Percentiles rank a stretch among this genome's conserved stretches.
phyloP scores from a whole-genome alignment of 2,797 vertebrate genomes.

The Bradypodion ventrale region DNA sequence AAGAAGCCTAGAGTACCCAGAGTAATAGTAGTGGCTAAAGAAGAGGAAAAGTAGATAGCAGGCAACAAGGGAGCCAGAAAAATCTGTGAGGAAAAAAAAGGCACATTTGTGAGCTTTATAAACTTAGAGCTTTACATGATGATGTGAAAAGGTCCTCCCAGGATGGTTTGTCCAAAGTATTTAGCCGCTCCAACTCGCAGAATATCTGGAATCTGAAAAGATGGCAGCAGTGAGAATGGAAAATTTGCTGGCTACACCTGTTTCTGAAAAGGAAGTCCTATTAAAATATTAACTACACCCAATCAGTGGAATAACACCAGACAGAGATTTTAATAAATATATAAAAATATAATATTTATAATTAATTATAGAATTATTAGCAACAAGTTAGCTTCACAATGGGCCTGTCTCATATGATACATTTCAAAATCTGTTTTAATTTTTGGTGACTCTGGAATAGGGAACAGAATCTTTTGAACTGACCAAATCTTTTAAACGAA shows the following conservation, averaged over 20 bases:
- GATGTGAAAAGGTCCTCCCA: constrained; percentile 93
- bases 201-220: constrained; percentile 90
- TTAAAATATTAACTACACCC: too few relatives aligned
- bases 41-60: neutral
- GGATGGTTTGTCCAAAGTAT: constrained; percentile 94
- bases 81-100: neutral
- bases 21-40: neutral
- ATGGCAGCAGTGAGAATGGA: constrained; percentile 5
- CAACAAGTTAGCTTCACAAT: neutral
- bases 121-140: constrained; percentile 83
- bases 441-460: too few relatives aligned
- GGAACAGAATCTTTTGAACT: neutral
- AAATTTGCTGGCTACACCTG: too few relatives aligned
- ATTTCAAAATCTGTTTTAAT: neutral
- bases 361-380: too few relatives aligned
- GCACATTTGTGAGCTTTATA: neutral
- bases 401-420: neutral
- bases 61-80: neutral
- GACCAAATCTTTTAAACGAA: neutral
- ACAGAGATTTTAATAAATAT: too few relatives aligned
- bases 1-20: constrained; percentile 26
- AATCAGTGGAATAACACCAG: too few relatives aligned
- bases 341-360: too few relatives aligned
- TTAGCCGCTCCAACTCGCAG: constrained; percentile 88
- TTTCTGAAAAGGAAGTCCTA: too few relatives aligned